Evolutionary conservation across 2,888 invertebrate genomes (phyloP), one percentile per base, ranked within the genome.

Genomic region (Apotomis turbidana): DNA sequence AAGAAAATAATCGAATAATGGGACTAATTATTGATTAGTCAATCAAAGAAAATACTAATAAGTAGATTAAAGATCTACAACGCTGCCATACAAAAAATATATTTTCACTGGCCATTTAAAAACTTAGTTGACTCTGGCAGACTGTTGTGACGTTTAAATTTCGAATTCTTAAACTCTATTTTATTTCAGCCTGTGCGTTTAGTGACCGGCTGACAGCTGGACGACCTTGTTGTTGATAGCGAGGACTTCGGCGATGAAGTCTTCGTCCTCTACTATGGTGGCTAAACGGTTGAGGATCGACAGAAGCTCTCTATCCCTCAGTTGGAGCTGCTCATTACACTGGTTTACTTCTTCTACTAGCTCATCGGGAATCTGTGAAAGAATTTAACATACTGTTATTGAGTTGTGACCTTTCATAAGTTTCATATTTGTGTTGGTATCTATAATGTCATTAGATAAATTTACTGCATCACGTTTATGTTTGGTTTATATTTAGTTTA

Each of bases 141-240:
- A 12, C 58, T 1, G 12, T 58, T 38, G 6, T 36, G 38, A 5
- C 12, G 27, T 44, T 38, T 15, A 63, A 12, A 46, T 41, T 61
- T 15, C 38, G 9, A 49, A 27, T 13, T 49, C 27, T 9, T 51
- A 9, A 41, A 60, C 15, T 63, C 44, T 61, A 2, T 27, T 66
- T 49, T 15, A 60, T 49, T n/a, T 69, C n/a, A 44, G 64, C 44
- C 64, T 55, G 54, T 15, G 44, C 4, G 70, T 77, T 83, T 87
- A 87, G 46, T 82, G 83, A 36, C 90, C 93, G 73, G 93, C 91
- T 8, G 93, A 93, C 0, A 93, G 85, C 73, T 90, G 86, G 0
- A 91, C 93, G 81, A 98, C 96, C 80, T 95, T 95, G 78, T 95
- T 93, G 89, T 98, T 97, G 82, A 97, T 95, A 68, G 95, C 95